Conservation (phyloP, 1,140 invertebrate genomes). For the Scaptomyza montana region DNA sequence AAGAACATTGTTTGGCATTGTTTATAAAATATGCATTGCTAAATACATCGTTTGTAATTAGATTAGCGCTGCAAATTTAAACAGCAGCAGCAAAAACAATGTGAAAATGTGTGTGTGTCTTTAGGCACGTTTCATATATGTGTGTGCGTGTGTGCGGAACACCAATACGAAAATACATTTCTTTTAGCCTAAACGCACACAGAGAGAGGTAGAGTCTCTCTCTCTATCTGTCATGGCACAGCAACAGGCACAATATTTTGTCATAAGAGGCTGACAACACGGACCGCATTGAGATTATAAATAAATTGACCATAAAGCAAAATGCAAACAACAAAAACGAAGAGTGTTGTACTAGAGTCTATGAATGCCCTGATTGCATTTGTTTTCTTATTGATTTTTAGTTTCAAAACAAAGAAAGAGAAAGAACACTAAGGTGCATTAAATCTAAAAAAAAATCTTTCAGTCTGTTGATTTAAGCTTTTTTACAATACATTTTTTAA, state of each 20-base stretch:
- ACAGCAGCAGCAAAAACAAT: conserved; percentile 31
- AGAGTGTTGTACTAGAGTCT: not conserved
- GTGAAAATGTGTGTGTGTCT: conserved; percentile 28
- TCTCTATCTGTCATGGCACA: too few species aligned
- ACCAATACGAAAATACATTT: conserved; percentile 40
- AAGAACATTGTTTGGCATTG: conserved; percentile 24
- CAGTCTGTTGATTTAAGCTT: too few species aligned
- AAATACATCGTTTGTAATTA: conserved; percentile 36
- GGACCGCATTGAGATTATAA: conserved; percentile 60
- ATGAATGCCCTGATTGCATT: not conserved
- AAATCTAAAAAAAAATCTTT: too few species aligned
- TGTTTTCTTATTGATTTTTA: not conserved
- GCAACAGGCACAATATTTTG: conserved; percentile 32
- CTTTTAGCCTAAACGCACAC: conserved; percentile 45
- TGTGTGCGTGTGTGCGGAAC: conserved; percentile 9
- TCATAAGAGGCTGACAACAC: conserved; percentile 35
- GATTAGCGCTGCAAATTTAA: conserved; percentile 19
- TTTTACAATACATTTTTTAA: too few species aligned
- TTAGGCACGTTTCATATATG: not conserved
- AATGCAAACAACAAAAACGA: conserved; percentile 1
- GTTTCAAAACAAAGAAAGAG: not conserved
- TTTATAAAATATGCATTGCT: conserved; percentile 38
- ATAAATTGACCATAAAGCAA: conserved; percentile 55
- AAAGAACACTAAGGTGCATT: not conserved
- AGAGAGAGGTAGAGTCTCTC: too few species aligned